Evolutionary conservation across 2,888 invertebrate genomes (phyloP).

Genomic region (Phyllotreta striolata): DNA sequence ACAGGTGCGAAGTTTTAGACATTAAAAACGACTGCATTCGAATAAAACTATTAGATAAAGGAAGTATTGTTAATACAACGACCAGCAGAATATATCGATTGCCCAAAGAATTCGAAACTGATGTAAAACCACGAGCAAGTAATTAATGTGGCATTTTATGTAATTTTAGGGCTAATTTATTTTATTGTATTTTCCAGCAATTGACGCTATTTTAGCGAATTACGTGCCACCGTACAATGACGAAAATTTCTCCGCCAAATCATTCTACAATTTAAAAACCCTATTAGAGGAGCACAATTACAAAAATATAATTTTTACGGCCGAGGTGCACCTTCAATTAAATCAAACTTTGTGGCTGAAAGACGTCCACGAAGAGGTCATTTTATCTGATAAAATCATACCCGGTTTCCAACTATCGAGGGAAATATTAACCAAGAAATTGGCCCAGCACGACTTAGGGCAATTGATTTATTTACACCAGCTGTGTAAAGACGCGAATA

Average conservation of each 20-base stretch:
- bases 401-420: conserved; percentile 64
- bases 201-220: conserved; percentile 52
- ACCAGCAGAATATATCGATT: conserved; percentile 63
- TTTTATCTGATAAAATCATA: conserved; percentile 63
- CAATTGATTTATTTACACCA: conserved; percentile 60
- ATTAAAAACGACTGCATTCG: conserved; percentile 51
- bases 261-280: conserved; percentile 36
- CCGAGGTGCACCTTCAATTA: conserved; percentile 66
- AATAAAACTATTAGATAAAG: conserved; percentile 70
- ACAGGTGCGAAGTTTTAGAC: conserved; percentile 46
- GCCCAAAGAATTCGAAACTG: conserved; percentile 63
- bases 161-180: neutral
- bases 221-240: conserved; percentile 54
- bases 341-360: conserved; percentile 72
- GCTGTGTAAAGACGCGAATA: conserved; percentile 59
- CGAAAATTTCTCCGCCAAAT: conserved; percentile 47
- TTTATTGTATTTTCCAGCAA: conserved; percentile 44
- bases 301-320: conserved; percentile 55
- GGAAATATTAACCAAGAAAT: conserved; percentile 62
- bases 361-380: conserved; percentile 67
- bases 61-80: conserved; percentile 60
- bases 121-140: conserved; percentile 61
- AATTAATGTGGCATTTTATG: conserved; percentile 32
- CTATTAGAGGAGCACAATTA: conserved; percentile 44
- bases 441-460: conserved; percentile 50